phyloP scores from a whole-genome alignment of 2,113 vertebrate species.

The Pao palembangensis region DNA sequence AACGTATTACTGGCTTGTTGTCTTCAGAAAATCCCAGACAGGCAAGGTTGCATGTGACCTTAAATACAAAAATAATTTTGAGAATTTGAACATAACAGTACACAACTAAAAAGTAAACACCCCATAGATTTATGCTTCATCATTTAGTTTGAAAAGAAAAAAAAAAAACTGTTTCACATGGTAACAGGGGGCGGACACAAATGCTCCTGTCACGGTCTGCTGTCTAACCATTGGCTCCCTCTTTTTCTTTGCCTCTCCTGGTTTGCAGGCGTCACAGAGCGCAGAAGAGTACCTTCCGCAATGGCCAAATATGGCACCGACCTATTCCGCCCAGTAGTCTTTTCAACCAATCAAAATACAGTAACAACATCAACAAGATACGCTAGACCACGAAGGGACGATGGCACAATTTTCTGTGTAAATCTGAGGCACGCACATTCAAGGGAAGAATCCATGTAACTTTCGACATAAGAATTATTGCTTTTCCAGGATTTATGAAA shows the following conservation, averaged over 20 bases:
- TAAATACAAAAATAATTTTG: constrained; percentile 13
- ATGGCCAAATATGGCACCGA: constrained; percentile 65
- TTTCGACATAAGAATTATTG: background rate
- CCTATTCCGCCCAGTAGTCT: constrained; percentile 56
- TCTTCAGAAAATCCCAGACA: constrained; percentile 47
- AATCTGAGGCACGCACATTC: constrained; percentile 29
- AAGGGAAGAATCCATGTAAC: constrained; percentile 4
- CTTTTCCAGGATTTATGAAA: background rate
- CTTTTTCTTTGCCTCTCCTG: constrained; percentile 39
- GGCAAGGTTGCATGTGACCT: constrained; percentile 62
- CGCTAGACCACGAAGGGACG: constrained; percentile 56
- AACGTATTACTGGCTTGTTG: constrained; percentile 61
- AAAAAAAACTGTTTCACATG: constrained; percentile 65
- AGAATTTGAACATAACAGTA: background rate
- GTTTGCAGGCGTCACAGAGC: constrained; percentile 39
- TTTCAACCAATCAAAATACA: constrained; percentile 57
- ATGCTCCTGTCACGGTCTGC: constrained; percentile 51
- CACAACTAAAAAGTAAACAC: background rate
- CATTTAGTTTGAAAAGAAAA: background rate
- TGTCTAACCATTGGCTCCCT: constrained; percentile 58
- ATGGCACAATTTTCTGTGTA: constrained; percentile 49
- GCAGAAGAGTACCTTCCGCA: constrained; percentile 56
- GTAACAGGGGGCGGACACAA: constrained; percentile 70
- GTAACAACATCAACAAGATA: constrained; percentile 72
- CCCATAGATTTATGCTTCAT: background rate